Base-by-base conservation (phyloP, 2,888 invertebrate species). In the Pseudococcus viburni region DNA sequence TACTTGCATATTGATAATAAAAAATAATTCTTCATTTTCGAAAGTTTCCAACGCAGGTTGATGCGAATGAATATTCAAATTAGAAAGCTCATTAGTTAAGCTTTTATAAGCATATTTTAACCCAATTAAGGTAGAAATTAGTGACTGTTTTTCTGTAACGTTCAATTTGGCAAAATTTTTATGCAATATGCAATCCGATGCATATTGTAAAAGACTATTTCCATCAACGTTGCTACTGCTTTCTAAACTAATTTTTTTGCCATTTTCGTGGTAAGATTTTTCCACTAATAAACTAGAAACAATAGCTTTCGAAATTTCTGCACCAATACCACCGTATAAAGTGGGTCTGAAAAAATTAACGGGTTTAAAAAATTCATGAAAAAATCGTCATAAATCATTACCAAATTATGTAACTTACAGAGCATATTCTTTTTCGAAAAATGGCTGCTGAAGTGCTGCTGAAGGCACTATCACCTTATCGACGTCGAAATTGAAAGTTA, bases 1-100 rank as follows among this genome's bases (percentile, higher is more conserved):
- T 91, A 93, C 93, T 92, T 94, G 94, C 15, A 93, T 92, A 90
- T 93, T 93, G 0, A 93, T 91, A 15, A 94, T 90, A 90, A 93
- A 94, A 91, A 94, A 94, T 89, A 93, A 91, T 84, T 93, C 92
- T 46, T 92, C 91, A 88, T 93, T 92, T 90, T 92, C 93, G 85
- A 91, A 92, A 73, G 90, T 91, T 90, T 93, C 93, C 89, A 93
- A 90, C 0, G 92, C 92, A 5, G 93, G 93, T 89, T 92, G 92
- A 90, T 93, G 93, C 26, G 91, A 90, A 89, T 92, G 92, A 39
- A 90, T 90, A 26, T 87, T 84, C 22, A 90, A 90, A 83, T 42
- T 83, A 51, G 90, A 89, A 33, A 91, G 89, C 15, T 90, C 89
- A 22, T 90, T 89, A n/a, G 89, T 89, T 85, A 91, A 89, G 22